Evolutionary conservation across 1,140 invertebrate species (phyloP).

Genomic region (Carposina sasakii): DNA sequence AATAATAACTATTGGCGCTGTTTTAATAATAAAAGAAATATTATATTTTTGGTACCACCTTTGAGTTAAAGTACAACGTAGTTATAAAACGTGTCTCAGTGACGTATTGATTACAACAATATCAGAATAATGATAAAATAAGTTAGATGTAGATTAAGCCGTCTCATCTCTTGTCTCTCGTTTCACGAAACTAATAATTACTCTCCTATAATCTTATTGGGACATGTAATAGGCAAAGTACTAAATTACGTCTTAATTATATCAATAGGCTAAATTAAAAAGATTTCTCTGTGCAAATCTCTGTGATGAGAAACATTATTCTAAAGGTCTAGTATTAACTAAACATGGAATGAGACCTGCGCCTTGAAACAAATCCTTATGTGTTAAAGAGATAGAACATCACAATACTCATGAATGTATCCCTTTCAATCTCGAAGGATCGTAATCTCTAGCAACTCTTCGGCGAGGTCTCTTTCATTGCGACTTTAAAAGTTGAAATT

Average conservation of each 20-base stretch:
- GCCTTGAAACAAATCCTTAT: too few relatives aligned
- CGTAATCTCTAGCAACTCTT: conserved; percentile 6
- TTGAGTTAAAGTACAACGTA: conserved; percentile 71
- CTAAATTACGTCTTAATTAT: conserved; percentile 62
- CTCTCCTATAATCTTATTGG: conserved; percentile 57
- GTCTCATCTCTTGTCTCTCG: conserved; percentile 65
- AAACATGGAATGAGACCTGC: conserved; percentile 16
- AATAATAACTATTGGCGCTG: conserved; percentile 59
- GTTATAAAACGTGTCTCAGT: conserved; percentile 61
- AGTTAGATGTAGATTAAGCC: conserved; percentile 58
- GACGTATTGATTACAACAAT: conserved; percentile 57
- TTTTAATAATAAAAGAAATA: conserved; percentile 52
- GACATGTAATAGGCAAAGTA: conserved; percentile 58
- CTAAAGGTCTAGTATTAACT: conserved; percentile 69
- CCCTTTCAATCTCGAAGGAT: conserved; percentile 7
- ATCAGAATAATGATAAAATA: conserved; percentile 57
- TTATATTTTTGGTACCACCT: conserved; percentile 71
- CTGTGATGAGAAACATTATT: conserved; percentile 68
- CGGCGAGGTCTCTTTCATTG: conserved; percentile 39
- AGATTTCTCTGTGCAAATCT: conserved; percentile 64
- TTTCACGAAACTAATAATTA: conserved; percentile 53
- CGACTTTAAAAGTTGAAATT: conserved; percentile 68
- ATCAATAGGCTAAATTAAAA: conserved; percentile 64
- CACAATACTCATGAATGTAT: conserved; percentile 9
- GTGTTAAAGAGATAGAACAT: not conserved